These are phyloP conservation scores for Colius striatus DNA, from an alignment of 2,113 vertebrate species.

Conservation along the genomic window DNA sequence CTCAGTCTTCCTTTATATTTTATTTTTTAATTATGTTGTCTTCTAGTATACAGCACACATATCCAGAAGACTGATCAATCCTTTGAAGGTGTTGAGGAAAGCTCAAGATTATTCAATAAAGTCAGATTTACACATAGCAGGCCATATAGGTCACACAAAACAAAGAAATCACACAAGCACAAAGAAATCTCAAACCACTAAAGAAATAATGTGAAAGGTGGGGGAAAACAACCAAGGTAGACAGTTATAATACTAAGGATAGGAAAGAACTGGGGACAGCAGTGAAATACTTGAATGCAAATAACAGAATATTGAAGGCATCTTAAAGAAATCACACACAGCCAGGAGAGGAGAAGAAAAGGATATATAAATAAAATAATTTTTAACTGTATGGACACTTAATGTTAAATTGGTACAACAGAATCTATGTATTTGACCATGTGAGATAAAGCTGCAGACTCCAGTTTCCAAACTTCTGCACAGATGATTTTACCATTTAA, in stretches of 20 bases:
- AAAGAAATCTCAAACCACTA: background rate
- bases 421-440: background rate
- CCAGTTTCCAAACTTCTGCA: background rate
- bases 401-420: background rate
- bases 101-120: background rate
- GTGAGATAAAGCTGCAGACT: background rate
- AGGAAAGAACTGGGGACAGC: background rate
- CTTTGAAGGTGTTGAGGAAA: background rate
- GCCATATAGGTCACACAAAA: background rate
- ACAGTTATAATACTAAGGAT: background rate
- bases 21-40: background rate
- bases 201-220: background rate
- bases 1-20: background rate
- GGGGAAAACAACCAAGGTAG: background rate
- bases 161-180: background rate
- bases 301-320: background rate
- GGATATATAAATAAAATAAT: background rate
- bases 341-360: accelerated
- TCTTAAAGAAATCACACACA: background rate
- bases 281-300: background rate
- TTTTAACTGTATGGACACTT: background rate
- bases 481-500: background rate
- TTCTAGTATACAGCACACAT: background rate
- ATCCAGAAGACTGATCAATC: background rate
- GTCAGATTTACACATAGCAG: background rate